A percentile compares a stretch with the other conserved stretches of the same genome.
Conservation (phyloP, 92 coral and sea anemone species). For the Phenganax marumi region DNA sequence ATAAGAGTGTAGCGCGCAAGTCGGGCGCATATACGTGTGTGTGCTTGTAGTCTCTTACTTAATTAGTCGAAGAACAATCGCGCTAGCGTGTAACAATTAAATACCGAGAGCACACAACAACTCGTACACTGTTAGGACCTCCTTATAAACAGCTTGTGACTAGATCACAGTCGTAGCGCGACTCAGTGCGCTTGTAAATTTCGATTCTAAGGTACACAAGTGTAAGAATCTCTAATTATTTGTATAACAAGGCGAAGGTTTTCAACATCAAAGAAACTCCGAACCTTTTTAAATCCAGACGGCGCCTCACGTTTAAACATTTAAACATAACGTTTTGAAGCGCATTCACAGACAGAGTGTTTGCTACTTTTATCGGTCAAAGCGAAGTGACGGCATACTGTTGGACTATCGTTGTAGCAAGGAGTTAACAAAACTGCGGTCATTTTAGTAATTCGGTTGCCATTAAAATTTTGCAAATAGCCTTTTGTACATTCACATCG, state of each 20-base stretch:
- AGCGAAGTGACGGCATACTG: no score
- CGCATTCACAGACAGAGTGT: no score
- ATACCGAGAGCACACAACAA: slow-evolving; percentile 26
- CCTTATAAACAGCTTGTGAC: slow-evolving; percentile 11
- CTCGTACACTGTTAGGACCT: neutral
- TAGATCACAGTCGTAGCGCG: slow-evolving; percentile 13
- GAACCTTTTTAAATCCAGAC: neutral
- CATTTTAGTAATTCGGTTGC: neutral
- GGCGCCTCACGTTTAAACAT: neutral
- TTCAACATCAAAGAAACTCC: slow-evolving; percentile 4
- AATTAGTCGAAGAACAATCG: slow-evolving; percentile 37
- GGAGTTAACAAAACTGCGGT: neutral
- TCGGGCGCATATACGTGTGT: slow-evolving; percentile 8
- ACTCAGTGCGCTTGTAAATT: neutral
- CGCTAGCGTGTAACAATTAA: slow-evolving; percentile 34
- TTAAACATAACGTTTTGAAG: no score
- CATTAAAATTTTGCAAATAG: neutral
- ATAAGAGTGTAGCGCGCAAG: slow-evolving; percentile 10
- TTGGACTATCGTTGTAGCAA: neutral
- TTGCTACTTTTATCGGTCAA: no score
- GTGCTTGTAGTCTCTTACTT: slow-evolving; percentile 17
- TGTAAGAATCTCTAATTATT: neutral
- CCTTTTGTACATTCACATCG: no score
- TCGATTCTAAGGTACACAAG: no score
- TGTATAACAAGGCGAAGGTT: neutral